Evolutionary conservation across 2,888 invertebrate genomes (phyloP), one percentile per base, ranked within the genome.

Genomic region (Protodeltote pygarga): DNA sequence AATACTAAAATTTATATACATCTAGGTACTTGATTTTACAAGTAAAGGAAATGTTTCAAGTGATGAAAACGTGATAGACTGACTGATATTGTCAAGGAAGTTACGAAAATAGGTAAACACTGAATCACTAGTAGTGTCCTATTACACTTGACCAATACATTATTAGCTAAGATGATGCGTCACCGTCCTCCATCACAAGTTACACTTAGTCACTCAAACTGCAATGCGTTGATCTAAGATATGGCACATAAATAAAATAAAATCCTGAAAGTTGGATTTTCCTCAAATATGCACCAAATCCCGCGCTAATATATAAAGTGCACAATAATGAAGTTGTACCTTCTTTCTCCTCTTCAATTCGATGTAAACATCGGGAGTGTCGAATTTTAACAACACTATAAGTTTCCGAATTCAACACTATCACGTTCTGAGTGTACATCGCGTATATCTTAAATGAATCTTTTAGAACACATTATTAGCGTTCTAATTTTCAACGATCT

Each of bases 331-430:
- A 41, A 9, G 33, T 23, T 13, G 28, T 75, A 85, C 85, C 85
- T 84, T 85, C 83, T 65, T 71, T 83, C 73, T 89, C 88, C 74
- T 89, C 89, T 57, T 78, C 74, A 44, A 89, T 89, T 9, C 87
- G 77, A 64, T 86, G 84, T 53, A 89, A 81, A 66, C 77, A 87
- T 41, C 85, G 79, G 3, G 85, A 85, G 70, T 89, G 88, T 5
- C 75, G 75, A 46, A 90, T 87, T 79, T 84, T 83, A 44, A 89
- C 75, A 65, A 90, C 73, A 72, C 87, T 88, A 28, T 85, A 88
- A 3, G 81, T 72, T 54, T 78, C 80, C 1, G 79, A 81, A 54
- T 88, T 77, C 32, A 82, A 59, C 52, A 89, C 78, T 62, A 89
- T 77, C 37, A 88, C 74, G 64, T 77, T 83, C 54, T 76, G 75